phyloP scores from a whole-genome alignment of 2,113 vertebrate species.

The Fregata magnificens region DNA sequence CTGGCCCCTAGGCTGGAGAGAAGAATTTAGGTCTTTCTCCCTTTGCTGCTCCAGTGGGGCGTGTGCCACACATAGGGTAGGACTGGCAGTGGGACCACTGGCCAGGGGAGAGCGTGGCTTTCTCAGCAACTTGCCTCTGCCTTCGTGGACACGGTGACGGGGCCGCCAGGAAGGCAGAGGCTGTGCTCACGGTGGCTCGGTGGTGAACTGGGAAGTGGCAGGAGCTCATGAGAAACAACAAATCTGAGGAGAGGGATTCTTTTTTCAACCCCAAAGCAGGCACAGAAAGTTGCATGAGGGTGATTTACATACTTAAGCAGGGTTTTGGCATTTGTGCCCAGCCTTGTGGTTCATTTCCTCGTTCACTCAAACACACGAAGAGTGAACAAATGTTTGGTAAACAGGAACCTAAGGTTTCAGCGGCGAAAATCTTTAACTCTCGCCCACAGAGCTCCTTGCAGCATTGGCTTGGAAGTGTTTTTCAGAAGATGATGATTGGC shows the following conservation, averaged over 20 bases:
- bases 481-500: background rate
- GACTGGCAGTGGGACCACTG: background rate
- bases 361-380: conserved; percentile 14
- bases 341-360: conserved; percentile 36
- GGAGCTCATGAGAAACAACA: background rate
- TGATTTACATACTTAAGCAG: background rate
- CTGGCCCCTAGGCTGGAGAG: background rate
- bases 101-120: background rate
- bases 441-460: conserved; percentile 7
- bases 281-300: background rate
- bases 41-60: background rate
- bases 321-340: conserved; percentile 8
- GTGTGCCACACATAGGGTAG: rapidly evolving
- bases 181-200: background rate
- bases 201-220: background rate
- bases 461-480: conserved; percentile 9
- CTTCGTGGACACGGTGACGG: rapidly evolving
- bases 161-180: background rate
- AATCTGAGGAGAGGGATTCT: background rate
- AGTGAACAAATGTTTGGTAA: conserved; percentile 61
- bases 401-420: conserved; percentile 62
- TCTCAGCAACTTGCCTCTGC: background rate
- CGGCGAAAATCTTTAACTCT: conserved; percentile 17
- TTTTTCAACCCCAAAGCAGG: background rate
- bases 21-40: background rate